A percentile compares a stretch with the other conserved stretches of the same genome.
Evolutionary conservation across 2,888 invertebrate genomes (phyloP).

Genomic region (Agonopterix alstromeriana): DNA sequence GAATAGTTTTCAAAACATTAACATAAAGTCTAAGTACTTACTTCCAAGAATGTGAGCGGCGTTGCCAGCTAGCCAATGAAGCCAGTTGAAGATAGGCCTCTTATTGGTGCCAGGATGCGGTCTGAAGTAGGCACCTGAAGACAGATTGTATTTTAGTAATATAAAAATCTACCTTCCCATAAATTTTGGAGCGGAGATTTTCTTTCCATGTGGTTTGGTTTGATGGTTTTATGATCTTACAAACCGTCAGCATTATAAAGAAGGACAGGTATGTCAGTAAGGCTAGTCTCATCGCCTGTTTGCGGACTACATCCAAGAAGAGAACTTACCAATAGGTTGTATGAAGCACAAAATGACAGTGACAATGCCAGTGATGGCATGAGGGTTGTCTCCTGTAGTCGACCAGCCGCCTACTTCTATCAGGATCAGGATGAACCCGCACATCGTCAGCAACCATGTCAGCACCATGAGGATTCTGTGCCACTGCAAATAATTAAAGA

Average conservation of each 20-base stretch:
- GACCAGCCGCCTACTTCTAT: constrained; percentile 87
- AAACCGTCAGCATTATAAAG: too few species aligned
- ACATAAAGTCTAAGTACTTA: constrained; percentile 62
- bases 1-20: too few species aligned
- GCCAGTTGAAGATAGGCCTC: constrained; percentile 92
- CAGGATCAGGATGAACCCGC: constrained; percentile 88
- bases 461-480: constrained; percentile 90
- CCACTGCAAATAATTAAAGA: constrained; percentile 75
- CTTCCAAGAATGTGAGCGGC: constrained; percentile 91
- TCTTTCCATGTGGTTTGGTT: too few species aligned
- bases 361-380: constrained; percentile 88
- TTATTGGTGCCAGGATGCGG: constrained; percentile 89
- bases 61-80: constrained; percentile 93
- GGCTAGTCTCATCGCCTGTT: too few species aligned
- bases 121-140: constrained; percentile 84
- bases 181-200: too few species aligned
- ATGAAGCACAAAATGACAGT: constrained; percentile 88
- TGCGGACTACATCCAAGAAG: too few species aligned
- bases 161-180: too few species aligned
- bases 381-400: constrained; percentile 82
- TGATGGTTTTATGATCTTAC: too few species aligned
- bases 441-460: constrained; percentile 87
- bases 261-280: too few species aligned
- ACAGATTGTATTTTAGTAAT: not conserved
- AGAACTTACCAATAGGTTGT: constrained; percentile 85